Base-by-base conservation (phyloP, 2,113 vertebrate genomes). In the Leptodactylus fuscus region DNA sequence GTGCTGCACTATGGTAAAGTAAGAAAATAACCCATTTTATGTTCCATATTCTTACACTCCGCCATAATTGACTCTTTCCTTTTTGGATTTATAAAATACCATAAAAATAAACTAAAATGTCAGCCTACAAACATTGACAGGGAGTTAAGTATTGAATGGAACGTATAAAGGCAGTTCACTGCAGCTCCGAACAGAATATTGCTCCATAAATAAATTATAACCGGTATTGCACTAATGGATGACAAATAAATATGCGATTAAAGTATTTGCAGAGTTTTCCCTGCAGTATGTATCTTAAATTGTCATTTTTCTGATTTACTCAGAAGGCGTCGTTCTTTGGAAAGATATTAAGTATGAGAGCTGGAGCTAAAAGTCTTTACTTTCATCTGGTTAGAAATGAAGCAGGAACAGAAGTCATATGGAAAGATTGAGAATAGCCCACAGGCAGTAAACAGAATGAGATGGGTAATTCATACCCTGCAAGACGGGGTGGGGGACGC, bases 231-330 rank as follows among this genome's bases (percentile, higher is more conserved):
- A 8, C 70, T 83, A 83, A 83, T 83, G 71, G 82, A 83, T 76
- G 71, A 83, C 55, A 83, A 75, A 83, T 76, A 83, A 76, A 62
- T 76, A 48, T 65, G 71, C 82, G 22, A 83, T 83, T 62, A 76
- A 65, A 62, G 71, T 76, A 83, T 75, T 62, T 74, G 48, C 75
- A 78, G 71, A 76, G 38, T 76, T 65, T 76, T 75, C 53, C 71
- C 41, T 32, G 53, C 82, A 83, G 70, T 76, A 65, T 48, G 41
- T 73, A 83, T 74, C 69, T 76, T 83, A 83, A 83, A 83, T 76
- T 55, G 71, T 62, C 53, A 76, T 65, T 82, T 65, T 38, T 48
- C 16, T 76, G 71, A 83, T 83, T 75, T 75, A 83, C 81, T 76
- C 71, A 48, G 70, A 83, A 62, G 82, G 60, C 71, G 18, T 55